Conservation (phyloP, 2,888 invertebrate genomes). For the Syrista parreyssii region DNA sequence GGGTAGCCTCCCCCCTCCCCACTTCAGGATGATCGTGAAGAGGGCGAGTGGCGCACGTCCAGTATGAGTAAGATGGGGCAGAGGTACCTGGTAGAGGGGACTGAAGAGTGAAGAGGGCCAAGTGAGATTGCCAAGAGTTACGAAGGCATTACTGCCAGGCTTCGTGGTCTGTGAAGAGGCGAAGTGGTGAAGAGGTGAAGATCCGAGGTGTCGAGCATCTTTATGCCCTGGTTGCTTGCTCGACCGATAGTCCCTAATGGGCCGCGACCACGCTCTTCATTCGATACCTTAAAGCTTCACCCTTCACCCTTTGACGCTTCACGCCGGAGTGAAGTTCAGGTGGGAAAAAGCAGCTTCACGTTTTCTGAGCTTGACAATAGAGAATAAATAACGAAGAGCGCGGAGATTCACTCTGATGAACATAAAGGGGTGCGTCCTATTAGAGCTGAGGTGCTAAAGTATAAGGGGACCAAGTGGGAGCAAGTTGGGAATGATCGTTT, state of each 20-base stretch:
- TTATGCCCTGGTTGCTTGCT: constrained; percentile 53
- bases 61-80: not conserved
- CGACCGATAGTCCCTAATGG: constrained; percentile 59
- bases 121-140: constrained; percentile 53
- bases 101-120: constrained; percentile 23
- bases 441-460: not conserved
- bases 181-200: constrained; percentile 9
- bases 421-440: not conserved
- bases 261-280: constrained; percentile 44
- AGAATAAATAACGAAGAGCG: not conserved
- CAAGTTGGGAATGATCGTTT: constrained; percentile 36
- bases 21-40: not conserved
- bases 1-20: not conserved
- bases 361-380: not conserved
- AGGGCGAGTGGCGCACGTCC: not conserved
- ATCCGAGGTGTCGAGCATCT: constrained; percentile 57
- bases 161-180: not conserved
- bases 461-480: not conserved
- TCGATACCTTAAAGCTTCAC: not conserved
- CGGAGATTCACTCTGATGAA: not conserved
- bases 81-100: constrained; percentile 29
- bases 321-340: not conserved
- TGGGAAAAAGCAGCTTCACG: not conserved
- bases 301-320: not conserved
- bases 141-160: constrained; percentile 55